A percentile compares a stretch with the other conserved stretches of the same genome.
phyloP scores from a whole-genome alignment of 2,113 vertebrate genomes.

The Tyto alba region DNA sequence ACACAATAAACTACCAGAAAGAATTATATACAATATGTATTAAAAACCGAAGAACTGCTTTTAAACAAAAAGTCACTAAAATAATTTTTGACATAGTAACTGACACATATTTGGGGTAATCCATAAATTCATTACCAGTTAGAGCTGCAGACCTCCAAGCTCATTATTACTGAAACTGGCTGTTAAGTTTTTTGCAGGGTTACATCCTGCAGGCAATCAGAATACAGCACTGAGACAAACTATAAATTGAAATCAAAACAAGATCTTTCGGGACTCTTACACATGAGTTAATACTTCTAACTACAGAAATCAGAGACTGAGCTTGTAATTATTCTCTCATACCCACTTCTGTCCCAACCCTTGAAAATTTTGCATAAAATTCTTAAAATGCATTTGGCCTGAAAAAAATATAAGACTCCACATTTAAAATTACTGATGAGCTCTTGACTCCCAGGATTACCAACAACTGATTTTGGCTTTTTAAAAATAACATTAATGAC shows the following conservation, averaged over 20 bases:
- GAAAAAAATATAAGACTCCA: background rate
- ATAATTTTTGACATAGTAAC: background rate
- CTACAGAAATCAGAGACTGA: background rate
- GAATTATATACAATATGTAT: background rate
- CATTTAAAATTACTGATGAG: background rate
- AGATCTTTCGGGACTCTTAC: background rate
- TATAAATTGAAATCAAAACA: background rate
- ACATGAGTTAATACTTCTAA: background rate
- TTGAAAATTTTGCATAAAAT: background rate
- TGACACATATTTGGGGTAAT: background rate
- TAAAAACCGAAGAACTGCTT: background rate
- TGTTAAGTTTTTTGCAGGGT: background rate
- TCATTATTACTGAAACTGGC: background rate
- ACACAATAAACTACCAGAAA: background rate
- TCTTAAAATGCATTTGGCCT: background rate
- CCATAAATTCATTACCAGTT: background rate
- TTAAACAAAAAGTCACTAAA: background rate
- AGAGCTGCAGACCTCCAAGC: background rate
- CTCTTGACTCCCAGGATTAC: background rate
- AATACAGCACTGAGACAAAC: background rate
- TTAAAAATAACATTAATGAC: background rate
- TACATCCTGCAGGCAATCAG: accelerated
- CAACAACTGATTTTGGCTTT: background rate
- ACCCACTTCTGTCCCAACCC: background rate
- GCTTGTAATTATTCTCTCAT: background rate